phyloP scores from a whole-genome alignment of 2,888 invertebrate genomes.

The Stratiomys singularior region DNA sequence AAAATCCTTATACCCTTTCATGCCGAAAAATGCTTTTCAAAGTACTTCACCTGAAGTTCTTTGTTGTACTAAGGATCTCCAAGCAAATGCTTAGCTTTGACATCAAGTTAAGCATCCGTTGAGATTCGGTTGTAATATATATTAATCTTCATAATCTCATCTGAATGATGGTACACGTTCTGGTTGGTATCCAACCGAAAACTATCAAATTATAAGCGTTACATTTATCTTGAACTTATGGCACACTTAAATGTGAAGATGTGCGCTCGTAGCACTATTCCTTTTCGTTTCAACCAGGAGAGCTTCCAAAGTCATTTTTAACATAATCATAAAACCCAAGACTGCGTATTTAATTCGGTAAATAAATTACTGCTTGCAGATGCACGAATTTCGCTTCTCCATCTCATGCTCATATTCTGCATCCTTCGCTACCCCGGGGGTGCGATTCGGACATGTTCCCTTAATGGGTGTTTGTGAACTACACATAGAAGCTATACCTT shows the following conservation, averaged over 20 bases:
- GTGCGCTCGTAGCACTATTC: background rate
- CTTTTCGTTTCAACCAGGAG: background rate
- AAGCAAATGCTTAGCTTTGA: too few relatives aligned
- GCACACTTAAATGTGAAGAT: background rate
- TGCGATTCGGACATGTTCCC: constrained; percentile 28
- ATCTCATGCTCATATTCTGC: background rate
- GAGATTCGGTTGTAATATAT: too few relatives aligned
- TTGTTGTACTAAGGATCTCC: too few relatives aligned
- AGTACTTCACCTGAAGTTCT: too few relatives aligned
- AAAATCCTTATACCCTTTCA: too few relatives aligned
- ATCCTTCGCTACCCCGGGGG: constrained; percentile 6
- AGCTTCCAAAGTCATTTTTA: constrained; percentile 17
- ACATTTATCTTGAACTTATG: background rate
- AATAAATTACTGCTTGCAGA: constrained; percentile 32
- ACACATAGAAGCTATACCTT: constrained; percentile 5
- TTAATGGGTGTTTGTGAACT: constrained; percentile 30
- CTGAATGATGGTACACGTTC: too few relatives aligned
- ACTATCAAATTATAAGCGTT: too few relatives aligned
- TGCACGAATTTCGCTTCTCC: background rate
- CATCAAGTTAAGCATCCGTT: too few relatives aligned
- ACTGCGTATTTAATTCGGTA: constrained; percentile 28
- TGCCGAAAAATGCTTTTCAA: too few relatives aligned
- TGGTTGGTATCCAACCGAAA: too few relatives aligned
- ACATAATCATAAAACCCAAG: constrained; percentile 32
- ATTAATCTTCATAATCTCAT: too few relatives aligned